These are phyloP conservation scores for Xylophagus ater DNA, from an alignment of 2,888 invertebrate genomes.

Conservation along the genomic window DNA sequence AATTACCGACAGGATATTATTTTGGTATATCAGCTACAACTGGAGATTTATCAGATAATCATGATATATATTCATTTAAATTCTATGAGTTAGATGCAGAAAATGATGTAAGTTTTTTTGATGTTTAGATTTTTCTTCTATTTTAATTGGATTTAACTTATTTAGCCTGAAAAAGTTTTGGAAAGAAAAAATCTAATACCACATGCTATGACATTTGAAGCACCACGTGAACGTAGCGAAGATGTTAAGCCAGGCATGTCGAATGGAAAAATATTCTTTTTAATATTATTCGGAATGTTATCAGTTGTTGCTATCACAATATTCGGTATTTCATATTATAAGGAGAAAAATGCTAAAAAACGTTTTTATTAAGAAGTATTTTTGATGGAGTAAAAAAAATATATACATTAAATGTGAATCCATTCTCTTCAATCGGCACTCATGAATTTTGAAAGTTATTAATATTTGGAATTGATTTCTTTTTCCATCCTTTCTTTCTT, in stretches of 20 bases:
- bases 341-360: slow-evolving; percentile 83
- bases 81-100: slow-evolving; percentile 73
- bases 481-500: no score
- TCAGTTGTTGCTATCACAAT: slow-evolving; percentile 73
- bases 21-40: slow-evolving; percentile 93
- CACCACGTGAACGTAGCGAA: slow-evolving; percentile 82
- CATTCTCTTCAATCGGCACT: no score
- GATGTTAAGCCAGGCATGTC: slow-evolving; percentile 82
- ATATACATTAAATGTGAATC: no score
- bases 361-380: slow-evolving; percentile 51
- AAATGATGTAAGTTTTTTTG: slow-evolving; percentile 8
- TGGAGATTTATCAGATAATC: slow-evolving; percentile 93
- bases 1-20: slow-evolving; percentile 88
- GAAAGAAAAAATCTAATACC: slow-evolving; percentile 78
- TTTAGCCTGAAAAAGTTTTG: slow-evolving; percentile 13
- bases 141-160: background rate
- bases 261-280: slow-evolving; percentile 80
- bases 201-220: slow-evolving; percentile 77
- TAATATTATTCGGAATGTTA: slow-evolving; percentile 74
- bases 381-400: no score
- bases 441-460: no score
- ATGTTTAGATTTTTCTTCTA: slow-evolving; percentile 6
- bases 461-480: no score
- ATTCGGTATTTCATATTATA: slow-evolving; percentile 84
- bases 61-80: slow-evolving; percentile 85